Conservation (phyloP, 2,797 vertebrate species). For the Siniperca scherzeri region DNA sequence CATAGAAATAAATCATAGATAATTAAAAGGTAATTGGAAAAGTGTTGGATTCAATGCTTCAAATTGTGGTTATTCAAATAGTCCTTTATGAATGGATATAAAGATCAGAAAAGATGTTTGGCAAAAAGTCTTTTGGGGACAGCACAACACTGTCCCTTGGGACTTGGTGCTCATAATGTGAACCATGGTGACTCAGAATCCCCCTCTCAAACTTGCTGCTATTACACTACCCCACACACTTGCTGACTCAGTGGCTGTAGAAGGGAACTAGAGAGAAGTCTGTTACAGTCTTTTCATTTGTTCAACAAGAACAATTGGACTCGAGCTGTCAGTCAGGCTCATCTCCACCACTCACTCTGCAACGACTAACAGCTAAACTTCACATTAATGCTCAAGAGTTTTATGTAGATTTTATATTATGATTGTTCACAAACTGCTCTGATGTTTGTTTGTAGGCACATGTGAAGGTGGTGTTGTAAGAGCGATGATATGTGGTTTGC, state of each 20-base stretch:
- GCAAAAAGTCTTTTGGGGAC: background rate
- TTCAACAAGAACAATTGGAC: background rate
- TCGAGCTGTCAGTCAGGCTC: background rate
- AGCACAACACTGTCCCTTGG: background rate
- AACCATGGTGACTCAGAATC: background rate
- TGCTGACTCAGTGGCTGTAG: constrained; percentile 20
- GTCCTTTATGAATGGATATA: background rate
- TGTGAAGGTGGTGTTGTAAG: constrained; percentile 59
- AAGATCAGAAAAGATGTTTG: background rate
- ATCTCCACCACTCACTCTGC: background rate
- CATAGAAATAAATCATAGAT: background rate
- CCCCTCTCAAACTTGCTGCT: background rate
- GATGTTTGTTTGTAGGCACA: constrained; percentile 49
- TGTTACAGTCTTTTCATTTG: background rate
- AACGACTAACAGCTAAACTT: background rate
- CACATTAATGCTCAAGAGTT: background rate
- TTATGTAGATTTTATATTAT: background rate
- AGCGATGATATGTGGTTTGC: constrained; percentile 76
- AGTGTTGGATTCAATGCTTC: background rate
- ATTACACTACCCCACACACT: background rate
- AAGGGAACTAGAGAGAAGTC: background rate
- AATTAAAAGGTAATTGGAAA: background rate
- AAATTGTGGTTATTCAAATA: background rate
- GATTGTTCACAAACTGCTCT: constrained; percentile 9
- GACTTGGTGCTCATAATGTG: background rate